Evolutionary conservation across 2,113 vertebrate species (phyloP), one percentile per base, ranked within the genome.

Genomic region (Nymphicus hollandicus): DNA sequence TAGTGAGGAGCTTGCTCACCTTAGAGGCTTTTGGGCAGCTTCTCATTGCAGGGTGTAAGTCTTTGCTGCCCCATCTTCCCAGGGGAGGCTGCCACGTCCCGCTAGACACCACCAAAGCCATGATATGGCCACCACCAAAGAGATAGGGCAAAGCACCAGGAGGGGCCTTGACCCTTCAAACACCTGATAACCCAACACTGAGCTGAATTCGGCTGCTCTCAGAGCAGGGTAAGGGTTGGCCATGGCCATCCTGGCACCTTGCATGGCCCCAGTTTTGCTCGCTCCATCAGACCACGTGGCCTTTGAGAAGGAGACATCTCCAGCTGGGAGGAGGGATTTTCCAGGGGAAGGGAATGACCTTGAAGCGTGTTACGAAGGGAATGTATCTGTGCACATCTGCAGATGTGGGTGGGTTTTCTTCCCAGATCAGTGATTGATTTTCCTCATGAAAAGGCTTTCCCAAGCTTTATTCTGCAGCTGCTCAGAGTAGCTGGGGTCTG

Each of bases 241-340:
- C 64, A 17, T 0, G 3, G 61, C 47, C 69, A 68, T 2, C 22
- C 53, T 24, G 14, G 49, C 5, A 3, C 53, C 43, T 49, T 9
- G 13, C 52, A 41, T 1, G 1, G 37, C 43, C 44, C 27, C 0
- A 1, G 7, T 49, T 44, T 20, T 35, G 4, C 43, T 46, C 6
- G 28, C 8, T 73, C 29, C 53, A n/a, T 60, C 44, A 33, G 23
- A 65, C 14, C 41, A 22, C 0, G 3, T 0, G 1, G 56, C 18
- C 49, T 60, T 69, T 19, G 41, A 60, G 46, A 81, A 63, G 53
- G 44, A 87, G 19, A 13, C 1, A 2, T 11, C 23, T 85, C 49
- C 60, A 61, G 22, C 33, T 5, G 5, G 12, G 23, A 81, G 35
- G 5, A 78, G 29, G 17, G 56, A 52, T 6, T 60, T 31, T 17